These are phyloP conservation scores for Phenacoccus solenopsis DNA, from an alignment of 1,140 invertebrate genomes.

Conservation along the genomic window DNA sequence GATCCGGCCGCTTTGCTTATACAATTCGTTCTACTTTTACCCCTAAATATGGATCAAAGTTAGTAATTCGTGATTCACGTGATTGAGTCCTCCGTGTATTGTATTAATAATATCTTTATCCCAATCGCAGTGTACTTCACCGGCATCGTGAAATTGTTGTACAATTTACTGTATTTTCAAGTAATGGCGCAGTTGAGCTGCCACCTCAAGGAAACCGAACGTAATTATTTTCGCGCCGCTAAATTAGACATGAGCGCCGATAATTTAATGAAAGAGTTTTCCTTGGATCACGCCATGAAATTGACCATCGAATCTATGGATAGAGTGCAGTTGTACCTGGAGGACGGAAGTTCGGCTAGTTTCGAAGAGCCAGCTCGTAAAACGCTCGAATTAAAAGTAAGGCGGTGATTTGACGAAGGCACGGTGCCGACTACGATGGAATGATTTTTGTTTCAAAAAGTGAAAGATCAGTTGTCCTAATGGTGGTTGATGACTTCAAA, in stretches of 20 bases:
- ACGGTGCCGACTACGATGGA: neutral
- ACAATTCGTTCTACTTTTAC: slow-evolving; percentile 73
- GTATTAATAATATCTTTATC: neutral
- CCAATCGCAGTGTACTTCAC: slow-evolving; percentile 71
- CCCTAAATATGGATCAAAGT: slow-evolving; percentile 75
- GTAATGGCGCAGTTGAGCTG: slow-evolving; percentile 58
- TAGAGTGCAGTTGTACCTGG: slow-evolving; percentile 39
- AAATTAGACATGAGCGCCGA: neutral
- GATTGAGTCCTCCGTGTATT: neutral
- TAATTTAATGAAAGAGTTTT: neutral
- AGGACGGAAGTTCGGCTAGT: slow-evolving; percentile 22
- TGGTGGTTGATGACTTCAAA: too few relatives aligned
- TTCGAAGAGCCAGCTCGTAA: slow-evolving; percentile 1
- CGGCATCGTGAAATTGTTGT: slow-evolving; percentile 69
- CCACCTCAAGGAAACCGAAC: slow-evolving; percentile 43
- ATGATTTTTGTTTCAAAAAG: too few relatives aligned
- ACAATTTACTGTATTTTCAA: slow-evolving; percentile 81
- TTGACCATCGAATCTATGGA: slow-evolving; percentile 39
- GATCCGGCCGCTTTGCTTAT: slow-evolving; percentile 74
- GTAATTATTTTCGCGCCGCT: slow-evolving; percentile 21
- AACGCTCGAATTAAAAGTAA: slow-evolving; percentile 4
- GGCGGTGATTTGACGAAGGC: neutral
- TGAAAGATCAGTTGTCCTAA: too few relatives aligned
- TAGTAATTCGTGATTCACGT: slow-evolving; percentile 31
- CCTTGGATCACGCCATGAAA: slow-evolving; percentile 30